Base-by-base conservation (phyloP, 2,113 vertebrate genomes). In the Archilochus colubris region DNA sequence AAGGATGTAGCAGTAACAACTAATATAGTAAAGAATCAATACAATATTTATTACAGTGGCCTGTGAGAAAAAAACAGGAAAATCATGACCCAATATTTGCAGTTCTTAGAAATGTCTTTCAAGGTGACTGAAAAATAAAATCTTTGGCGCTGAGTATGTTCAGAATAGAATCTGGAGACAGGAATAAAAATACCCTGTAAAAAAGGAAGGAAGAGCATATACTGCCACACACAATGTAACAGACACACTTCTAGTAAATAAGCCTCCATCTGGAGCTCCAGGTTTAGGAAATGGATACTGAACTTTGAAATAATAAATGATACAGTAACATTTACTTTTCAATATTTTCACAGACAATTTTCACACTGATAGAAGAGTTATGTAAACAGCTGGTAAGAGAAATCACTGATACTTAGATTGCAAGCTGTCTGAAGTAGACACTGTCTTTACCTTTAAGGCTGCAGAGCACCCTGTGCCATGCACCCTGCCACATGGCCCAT, bases 251-350 rank as follows among this genome's bases (percentile, higher is more conserved):
- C 50, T 86, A 94, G 94, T 87, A 96, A 92, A 93, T 89, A 82
- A 97, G 83, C 72, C 77, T 94, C 92, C 92, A 96, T 91, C 93
- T 97, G 95, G 93, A 93, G 72, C 25, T 89, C 91, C 79, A 68
- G 14, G 33, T 92, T 94, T 89, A 81, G 88, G 95, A 96, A 91
- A 73, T 23, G 40, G 94, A 92, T 97, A 91, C 93, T 94, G 89
- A 97, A 95, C 95, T 97, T 92, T 69, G 82, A 92, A 94, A 96
- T 95, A 86, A 81, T 88, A 94, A 96, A 97, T 77, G 95, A 93
- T 88, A 40, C 11, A 40, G 10, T 40, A 40, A 40, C 40, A 96
- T 96, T 96, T 95, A 94, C 38, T 86, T 94, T 86, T 51, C 95
- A 96, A 95, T 86, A 89, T 97, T 96, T 97, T 91, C 91, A 64